Base-by-base conservation (phyloP, 2,797 vertebrate species). In the Lemur catta region DNA sequence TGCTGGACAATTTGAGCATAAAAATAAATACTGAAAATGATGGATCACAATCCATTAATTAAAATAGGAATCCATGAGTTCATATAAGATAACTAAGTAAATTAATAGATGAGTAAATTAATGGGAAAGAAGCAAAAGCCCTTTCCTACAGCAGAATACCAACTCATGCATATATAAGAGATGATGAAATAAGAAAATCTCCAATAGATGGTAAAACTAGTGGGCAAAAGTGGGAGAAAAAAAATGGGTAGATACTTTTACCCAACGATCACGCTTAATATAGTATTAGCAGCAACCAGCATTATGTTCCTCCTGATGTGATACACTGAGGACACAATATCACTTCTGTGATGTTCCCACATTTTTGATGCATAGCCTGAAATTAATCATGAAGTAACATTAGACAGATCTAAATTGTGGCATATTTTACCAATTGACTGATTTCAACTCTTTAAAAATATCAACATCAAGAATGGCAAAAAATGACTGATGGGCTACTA, bases 341-440 rank as follows among this genome's bases (percentile, higher is more conserved):
- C 2, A 0, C 9, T 24, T 35, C 46, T n/a, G 0, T 1, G 0
- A 8, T 20, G 12, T 12, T 38, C 4, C 26, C 52, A 22, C 2
- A 7, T 61, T n/a, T 41, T 20, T 59, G n/a, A 50, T 5, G 1
- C 6, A 20, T 38, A 38, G 9, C 24, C 35, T 63, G 48, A 82
- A 55, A 69, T 9, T 41, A 41, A n/a, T 15, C 5, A 59, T 26
- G 41, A 71, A 78, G 6, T 15, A 43, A 30, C 1, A 78, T 13
- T 2, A 48, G 28, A 93, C 7, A 22, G 55, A 79, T 71, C 4
- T 9, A 76, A 91, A 79, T 1, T 61, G 33, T 92, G 35, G 10
- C 28, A n/a, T 33, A 38, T 43, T 50, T 63, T 48, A 20, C 26
- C 79, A 61, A 20, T 4, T 2, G 43, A 67, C 7, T 48, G 33